Evolutionary conservation across 2,113 vertebrate genomes (phyloP).

Genomic region (Catharus bicknelli): DNA sequence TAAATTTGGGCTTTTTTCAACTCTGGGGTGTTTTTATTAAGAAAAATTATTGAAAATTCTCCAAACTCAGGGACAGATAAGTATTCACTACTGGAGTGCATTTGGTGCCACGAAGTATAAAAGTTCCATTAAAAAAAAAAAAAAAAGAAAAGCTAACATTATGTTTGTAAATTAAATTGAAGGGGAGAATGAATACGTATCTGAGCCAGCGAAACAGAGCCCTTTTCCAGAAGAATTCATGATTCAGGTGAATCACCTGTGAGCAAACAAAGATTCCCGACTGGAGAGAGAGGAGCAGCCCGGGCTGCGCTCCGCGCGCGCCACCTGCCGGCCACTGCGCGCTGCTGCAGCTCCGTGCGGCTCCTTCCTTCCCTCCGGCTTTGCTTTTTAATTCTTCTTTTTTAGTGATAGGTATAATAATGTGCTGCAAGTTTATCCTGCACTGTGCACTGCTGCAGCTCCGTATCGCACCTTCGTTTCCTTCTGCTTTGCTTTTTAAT

Average conservation of each 20-base stretch:
- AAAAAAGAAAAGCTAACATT: neutral
- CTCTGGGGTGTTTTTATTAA: neutral
- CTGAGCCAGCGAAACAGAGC: neutral
- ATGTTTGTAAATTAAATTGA: neutral
- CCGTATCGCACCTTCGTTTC: fast-evolving
- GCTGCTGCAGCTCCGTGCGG: too few relatives aligned
- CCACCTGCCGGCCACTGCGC: constrained; percentile 18
- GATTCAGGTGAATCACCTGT: fast-evolving
- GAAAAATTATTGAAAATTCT: neutral
- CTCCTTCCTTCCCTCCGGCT: fast-evolving
- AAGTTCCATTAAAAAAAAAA: neutral
- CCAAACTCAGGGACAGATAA: neutral
- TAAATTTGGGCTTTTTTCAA: neutral
- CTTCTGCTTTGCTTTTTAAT: fast-evolving
- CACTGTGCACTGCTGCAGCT: neutral
- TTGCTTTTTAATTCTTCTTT: neutral
- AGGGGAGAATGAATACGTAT: fast-evolving
- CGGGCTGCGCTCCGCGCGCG: neutral
- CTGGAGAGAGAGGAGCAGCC: neutral
- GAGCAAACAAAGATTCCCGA: fast-evolving
- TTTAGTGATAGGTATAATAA: fast-evolving
- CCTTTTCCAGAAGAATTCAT: fast-evolving
- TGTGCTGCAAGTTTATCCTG: neutral
- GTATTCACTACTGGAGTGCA: too few relatives aligned
- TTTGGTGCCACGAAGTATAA: neutral